Conservation (phyloP, 2,888 invertebrate genomes). For the Doris montereyensis region DNA sequence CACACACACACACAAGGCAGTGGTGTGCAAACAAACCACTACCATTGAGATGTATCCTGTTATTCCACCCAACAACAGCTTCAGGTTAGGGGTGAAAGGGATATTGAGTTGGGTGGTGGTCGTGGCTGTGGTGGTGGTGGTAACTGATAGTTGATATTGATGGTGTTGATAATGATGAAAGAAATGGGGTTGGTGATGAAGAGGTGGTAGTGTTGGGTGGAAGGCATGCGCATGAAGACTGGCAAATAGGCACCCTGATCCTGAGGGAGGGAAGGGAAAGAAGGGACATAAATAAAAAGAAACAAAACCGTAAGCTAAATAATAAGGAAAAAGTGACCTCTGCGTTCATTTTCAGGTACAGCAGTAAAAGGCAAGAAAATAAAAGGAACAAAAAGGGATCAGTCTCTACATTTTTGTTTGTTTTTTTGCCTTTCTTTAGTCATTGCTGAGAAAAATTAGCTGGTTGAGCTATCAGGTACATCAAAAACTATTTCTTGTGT, state of each 20-base stretch:
- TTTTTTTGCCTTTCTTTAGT: too few relatives aligned
- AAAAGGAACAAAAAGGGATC: too few relatives aligned
- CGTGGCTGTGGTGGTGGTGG: background rate
- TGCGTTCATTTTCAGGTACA: too few relatives aligned
- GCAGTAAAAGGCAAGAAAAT: background rate
- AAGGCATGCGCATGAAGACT: conserved; percentile 5
- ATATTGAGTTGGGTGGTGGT: background rate
- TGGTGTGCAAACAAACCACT: background rate
- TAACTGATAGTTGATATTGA: background rate
- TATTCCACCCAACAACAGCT: background rate
- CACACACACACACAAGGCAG: too few relatives aligned
- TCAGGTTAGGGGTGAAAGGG: background rate
- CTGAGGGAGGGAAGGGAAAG: background rate
- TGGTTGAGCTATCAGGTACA: too few relatives aligned
- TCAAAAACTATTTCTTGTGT: too few relatives aligned
- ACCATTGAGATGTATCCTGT: background rate
- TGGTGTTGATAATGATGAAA: background rate
- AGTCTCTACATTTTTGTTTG: too few relatives aligned
- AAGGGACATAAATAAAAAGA: background rate
- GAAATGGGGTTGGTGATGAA: background rate
- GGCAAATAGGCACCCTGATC: background rate
- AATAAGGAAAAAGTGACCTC: too few relatives aligned
- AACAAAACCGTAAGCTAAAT: background rate
- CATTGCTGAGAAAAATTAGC: too few relatives aligned
- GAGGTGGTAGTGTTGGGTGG: background rate